Conservation (phyloP, 2,888 invertebrate genomes). For the Ophion ellenae region DNA sequence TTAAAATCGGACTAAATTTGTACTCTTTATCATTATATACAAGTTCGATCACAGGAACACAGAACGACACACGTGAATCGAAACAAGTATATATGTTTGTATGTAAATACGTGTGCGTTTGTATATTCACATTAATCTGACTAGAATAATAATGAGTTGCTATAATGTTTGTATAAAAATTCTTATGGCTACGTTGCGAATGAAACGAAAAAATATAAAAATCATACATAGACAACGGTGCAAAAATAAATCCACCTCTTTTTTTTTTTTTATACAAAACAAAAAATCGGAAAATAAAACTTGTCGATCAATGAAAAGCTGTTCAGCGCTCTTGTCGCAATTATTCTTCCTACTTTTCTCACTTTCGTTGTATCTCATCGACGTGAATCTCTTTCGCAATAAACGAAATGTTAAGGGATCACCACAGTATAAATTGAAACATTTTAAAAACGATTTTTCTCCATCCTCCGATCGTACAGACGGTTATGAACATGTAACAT, state of each 20-base stretch:
- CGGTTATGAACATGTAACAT: too few relatives aligned
- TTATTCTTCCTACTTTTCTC: constrained; percentile 38
- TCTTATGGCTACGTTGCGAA: constrained; percentile 45
- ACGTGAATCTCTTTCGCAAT: constrained; percentile 29
- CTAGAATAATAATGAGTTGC: constrained; percentile 43
- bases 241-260: constrained; percentile 34
- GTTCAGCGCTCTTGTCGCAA: constrained; percentile 31
- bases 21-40: constrained; percentile 34
- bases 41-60: constrained; percentile 30
- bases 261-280: constrained; percentile 32
- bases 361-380: constrained; percentile 49
- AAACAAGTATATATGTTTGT: constrained; percentile 38
- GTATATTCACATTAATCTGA: constrained; percentile 46
- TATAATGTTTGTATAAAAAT: constrained; percentile 50
- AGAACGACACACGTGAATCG: constrained; percentile 31
- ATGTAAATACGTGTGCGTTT: background rate
- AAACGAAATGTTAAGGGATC: constrained; percentile 21
- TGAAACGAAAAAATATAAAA: constrained; percentile 37
- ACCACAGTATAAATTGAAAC: too few relatives aligned
- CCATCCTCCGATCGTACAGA: too few relatives aligned
- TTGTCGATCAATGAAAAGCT: constrained; percentile 34
- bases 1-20: constrained; percentile 30
- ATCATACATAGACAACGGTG: constrained; percentile 52
- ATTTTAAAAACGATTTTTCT: too few relatives aligned
- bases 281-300: constrained; percentile 62